Base-by-base conservation (phyloP, 2,113 vertebrate species). In the Bufo gargarizans region DNA sequence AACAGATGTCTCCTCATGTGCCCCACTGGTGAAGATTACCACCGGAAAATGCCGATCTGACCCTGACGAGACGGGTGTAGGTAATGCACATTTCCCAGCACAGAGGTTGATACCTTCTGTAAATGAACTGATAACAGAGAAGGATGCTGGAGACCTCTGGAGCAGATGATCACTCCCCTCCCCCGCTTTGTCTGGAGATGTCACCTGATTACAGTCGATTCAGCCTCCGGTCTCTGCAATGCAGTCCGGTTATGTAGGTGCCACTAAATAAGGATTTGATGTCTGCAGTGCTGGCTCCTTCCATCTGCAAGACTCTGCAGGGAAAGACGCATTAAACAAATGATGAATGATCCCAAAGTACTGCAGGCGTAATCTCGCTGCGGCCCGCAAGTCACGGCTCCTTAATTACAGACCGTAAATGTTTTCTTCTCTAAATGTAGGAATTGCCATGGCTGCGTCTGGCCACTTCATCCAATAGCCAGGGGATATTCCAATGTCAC, bases 181-280 rank as follows among this genome's bases (percentile, higher is more conserved):
- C 77, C 53, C 77, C 53, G 49, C 77, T 14, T 33, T 53, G n/a
- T 79, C 33, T 47, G 17, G 22, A 20, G 79, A 63, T 16, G 12
- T 63, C 79, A 43, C 33, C 58, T 47, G 79, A 82, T 82, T 43
- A 45, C 58, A 63, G 59, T 49, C 12, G 14, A 49, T 10, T 63
- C 59, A 65, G 80, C 80, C 13, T n/a, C 16, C 19, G 2, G 2
- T 20, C 83, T 45, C 83, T 74, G 83, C 83, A 85, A 74, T 85
- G 83, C 83, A 85, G 83, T 55, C 49, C 50, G 16, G 50, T 58
- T 84, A 85, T 74, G 22, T 43, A 85, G 69, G 69, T 58, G 67
- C 69, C 82, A 71, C 22, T 56, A 55, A 33, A 19, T 17, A 43
- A 22, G 67, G 78, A 63, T 56, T 59, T 43, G 56, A 63, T 59